Conservation (phyloP, 2,797 vertebrate species). For the Thamnophis elegans region DNA sequence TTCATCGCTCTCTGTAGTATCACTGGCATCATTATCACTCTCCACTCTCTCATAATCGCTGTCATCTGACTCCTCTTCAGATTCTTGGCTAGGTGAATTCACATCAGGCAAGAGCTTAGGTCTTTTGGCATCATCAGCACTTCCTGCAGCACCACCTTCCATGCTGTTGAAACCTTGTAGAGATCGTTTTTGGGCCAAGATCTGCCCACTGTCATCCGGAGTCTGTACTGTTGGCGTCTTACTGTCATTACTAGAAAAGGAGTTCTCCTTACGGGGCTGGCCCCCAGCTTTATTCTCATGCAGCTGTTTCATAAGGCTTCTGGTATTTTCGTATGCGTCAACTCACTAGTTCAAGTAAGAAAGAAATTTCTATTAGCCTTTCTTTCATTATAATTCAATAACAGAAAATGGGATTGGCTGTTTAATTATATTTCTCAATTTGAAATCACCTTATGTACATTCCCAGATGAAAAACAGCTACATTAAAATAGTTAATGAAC, state of each 20-base stretch:
- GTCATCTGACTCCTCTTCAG: slow-evolving; percentile 11
- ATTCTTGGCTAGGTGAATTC: not conserved
- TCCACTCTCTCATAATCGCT: not conserved
- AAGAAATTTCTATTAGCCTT: not conserved
- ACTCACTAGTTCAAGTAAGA: slow-evolving; percentile 12
- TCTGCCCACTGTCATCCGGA: not conserved
- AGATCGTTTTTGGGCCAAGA: slow-evolving; percentile 10
- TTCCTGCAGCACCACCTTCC: not conserved
- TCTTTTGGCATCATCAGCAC: slow-evolving; percentile 10
- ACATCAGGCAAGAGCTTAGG: slow-evolving; percentile 13
- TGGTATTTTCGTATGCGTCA: not conserved
- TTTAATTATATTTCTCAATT: not conserved
- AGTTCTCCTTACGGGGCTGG: slow-evolving; percentile 3
- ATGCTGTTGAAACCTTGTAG: not conserved
- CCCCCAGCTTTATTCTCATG: slow-evolving; percentile 2
- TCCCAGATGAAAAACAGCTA: not conserved
- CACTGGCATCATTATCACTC: not conserved
- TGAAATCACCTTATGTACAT: not conserved
- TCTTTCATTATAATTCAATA: not conserved
- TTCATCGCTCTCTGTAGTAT: not conserved
- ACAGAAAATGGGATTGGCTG: not conserved
- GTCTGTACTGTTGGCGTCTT: not conserved
- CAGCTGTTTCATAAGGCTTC: slow-evolving; percentile 18
- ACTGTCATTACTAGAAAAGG: not conserved
- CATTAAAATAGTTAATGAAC: not conserved